Percentiles rank a stretch among this genome's conserved stretches.
Evolutionary conservation across 2,888 invertebrate species (phyloP).

Genomic region (Sarcophaga rosellei): DNA sequence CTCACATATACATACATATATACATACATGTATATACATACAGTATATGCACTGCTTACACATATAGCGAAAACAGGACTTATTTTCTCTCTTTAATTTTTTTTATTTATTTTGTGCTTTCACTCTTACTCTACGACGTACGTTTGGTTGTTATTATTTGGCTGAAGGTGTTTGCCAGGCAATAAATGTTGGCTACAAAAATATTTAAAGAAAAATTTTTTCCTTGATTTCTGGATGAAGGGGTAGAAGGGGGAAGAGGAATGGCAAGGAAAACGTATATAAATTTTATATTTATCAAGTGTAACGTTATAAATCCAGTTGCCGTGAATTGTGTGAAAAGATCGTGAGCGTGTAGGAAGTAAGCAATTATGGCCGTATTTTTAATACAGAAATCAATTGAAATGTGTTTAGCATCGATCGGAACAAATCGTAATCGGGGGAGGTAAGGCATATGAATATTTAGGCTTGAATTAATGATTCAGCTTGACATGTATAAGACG

Average conservation of each 20-base stretch:
- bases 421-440: too few species aligned
- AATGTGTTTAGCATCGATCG: too few species aligned
- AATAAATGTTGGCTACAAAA: conserved; percentile 18
- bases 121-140: too few species aligned
- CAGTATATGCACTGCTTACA: background rate
- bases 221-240: conserved; percentile 51
- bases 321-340: conserved; percentile 52
- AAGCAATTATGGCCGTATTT: too few species aligned
- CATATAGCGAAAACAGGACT: background rate
- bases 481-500: too few species aligned
- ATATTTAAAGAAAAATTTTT: conserved; percentile 11
- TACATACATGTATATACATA: background rate
- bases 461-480: too few species aligned
- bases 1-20: background rate
- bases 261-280: conserved; percentile 11
- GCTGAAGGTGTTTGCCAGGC: conserved; percentile 21
- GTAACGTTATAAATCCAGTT: conserved; percentile 45
- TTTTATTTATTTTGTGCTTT: background rate
- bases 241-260: too few species aligned
- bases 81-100: background rate
- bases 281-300: conserved; percentile 25
- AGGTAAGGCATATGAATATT: too few species aligned
- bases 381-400: too few species aligned
- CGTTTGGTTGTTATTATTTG: background rate
- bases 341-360: conserved; percentile 46